phyloP scores from a whole-genome alignment of 2,113 vertebrate genomes.

The Nerophis ophidion region DNA sequence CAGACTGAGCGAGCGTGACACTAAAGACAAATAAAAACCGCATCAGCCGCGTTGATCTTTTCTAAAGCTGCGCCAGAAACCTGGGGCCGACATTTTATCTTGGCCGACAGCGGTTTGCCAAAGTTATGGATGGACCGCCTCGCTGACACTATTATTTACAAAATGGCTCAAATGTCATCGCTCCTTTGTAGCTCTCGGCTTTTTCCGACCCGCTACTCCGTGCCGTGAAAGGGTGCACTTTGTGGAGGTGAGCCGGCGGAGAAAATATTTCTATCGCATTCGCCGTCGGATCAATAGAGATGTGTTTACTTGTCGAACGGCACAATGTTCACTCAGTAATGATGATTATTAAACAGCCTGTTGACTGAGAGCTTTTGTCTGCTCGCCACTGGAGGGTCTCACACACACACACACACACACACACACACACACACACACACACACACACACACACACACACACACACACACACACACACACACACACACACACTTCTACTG shows the following conservation, averaged over 20 bases:
- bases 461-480: conserved; percentile 67
- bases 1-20: conserved; percentile 67
- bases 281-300: conserved; percentile 89
- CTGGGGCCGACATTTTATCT: conserved; percentile 79
- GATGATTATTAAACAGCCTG: conserved; percentile 91
- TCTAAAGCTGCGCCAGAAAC: conserved; percentile 72
- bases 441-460: conserved; percentile 74
- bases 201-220: conserved; percentile 16
- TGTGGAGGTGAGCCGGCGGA: conserved; percentile 78
- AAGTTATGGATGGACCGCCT: conserved; percentile 84
- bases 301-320: conserved; percentile 85
- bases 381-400: conserved; percentile 72
- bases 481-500: conserved; percentile 70
- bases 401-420: conserved; percentile 73
- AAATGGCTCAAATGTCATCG: conserved; percentile 81
- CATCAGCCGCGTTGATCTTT: conserved; percentile 76
- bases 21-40: conserved; percentile 69
- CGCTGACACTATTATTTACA: conserved; percentile 86
- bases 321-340: conserved; percentile 85
- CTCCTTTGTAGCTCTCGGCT: conserved; percentile 73
- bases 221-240: conserved; percentile 82
- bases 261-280: conserved; percentile 89
- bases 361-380: conserved; percentile 90
- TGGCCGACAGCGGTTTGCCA: conserved; percentile 83
- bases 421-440: conserved; percentile 70